Base-by-base conservation (phyloP, 2,797 vertebrate genomes). In the Eulemur rubriventer region DNA sequence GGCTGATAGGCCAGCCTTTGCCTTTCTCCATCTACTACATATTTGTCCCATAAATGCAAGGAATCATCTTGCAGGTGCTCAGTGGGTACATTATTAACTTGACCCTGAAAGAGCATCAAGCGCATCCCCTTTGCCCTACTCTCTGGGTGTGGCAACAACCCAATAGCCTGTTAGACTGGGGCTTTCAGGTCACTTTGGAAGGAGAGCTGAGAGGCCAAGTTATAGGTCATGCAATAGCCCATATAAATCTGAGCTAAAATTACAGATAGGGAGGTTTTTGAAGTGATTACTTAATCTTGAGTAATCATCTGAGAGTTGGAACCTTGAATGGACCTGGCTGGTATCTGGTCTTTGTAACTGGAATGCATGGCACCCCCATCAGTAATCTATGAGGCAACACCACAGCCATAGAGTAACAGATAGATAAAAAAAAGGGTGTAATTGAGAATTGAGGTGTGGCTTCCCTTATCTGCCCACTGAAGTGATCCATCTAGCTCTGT, bases 281-380 rank as follows among this genome's bases (percentile, higher is more conserved):
- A 96, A 95, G 38, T 76, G 52, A 63, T 75, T 73, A n/a, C 28
- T 63, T 72, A 63, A 41, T 91, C 48, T 55, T 69, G 92, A 69
- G 46, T 59, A 92, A 65, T 76, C 43, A 86, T 55, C 46, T 26
- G 26, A 88, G 59, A 89, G 35, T 11, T 89, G 61, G 24, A 88
- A 26, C 6, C 8, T 6, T 7, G 41, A 33, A 7, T 61, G 28
- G 30, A 9, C 33, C 43, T 75, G 35, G 38, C 38, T 73, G 35
- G 38, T 33, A 90, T 73, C 43, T 33, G 3, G 2, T n/a, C 57
- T 96, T 82, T 80, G 30, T 8, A 80, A 6, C 0, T 28, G 18
- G 16, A 22, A 33, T 76, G 22, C 17, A 46, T 38, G 22, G 86
- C 13, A 81, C 11, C 12, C 20, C 12, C 57, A 13, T 61, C 35